Evolutionary conservation across 2,113 vertebrate genomes (phyloP), one percentile per base, ranked within the genome.

Genomic region (Crotalus tigris): DNA sequence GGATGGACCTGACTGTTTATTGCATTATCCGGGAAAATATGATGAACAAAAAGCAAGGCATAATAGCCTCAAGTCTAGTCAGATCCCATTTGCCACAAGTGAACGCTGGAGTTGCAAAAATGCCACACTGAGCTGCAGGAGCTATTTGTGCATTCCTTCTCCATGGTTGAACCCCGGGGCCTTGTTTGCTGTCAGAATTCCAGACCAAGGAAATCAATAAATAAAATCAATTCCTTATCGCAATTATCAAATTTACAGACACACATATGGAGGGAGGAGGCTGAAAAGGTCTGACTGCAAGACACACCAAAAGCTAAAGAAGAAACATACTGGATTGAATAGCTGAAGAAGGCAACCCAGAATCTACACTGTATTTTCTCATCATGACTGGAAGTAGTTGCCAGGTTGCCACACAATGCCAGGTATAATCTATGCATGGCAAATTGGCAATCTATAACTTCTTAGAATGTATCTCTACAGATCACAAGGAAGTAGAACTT

Each of bases 101-200:
- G 92, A 85, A 92, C 10, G 0, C 26, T 89, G 58, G 4, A 93
- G 75, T 88, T 2, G 0, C 39, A n/a, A 11, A 0, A 1, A 1
- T 39, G 0, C 0, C 0, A 44, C 24, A 89, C 3, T 23, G 53
- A 44, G 54, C 54, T 57, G 54, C 2, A 10, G 4, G 51, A 0
- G 57, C 53, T 46, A 91, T 11, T 0, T 13, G 69, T 91, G 19
- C 0, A 1, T 19, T 89, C 10, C 51, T 39, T 87, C 81, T 64
- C 55, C 81, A 19, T 11, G 0, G 53, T 15, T 29, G 5, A 2
- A 8, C 6, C 55, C 9, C n/a, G 51, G 39, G 39, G 81, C 81
- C 55, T 19, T 9, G 24, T 24, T 61, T 1, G 10, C 92, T 0
- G n/a, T 39, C 10, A 46, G 61, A 21, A 0, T 0, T 81, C 69